Evolutionary conservation across 2,888 invertebrate genomes (phyloP), one percentile per base, ranked within the genome.

Genomic region (Chloromyia formosa): DNA sequence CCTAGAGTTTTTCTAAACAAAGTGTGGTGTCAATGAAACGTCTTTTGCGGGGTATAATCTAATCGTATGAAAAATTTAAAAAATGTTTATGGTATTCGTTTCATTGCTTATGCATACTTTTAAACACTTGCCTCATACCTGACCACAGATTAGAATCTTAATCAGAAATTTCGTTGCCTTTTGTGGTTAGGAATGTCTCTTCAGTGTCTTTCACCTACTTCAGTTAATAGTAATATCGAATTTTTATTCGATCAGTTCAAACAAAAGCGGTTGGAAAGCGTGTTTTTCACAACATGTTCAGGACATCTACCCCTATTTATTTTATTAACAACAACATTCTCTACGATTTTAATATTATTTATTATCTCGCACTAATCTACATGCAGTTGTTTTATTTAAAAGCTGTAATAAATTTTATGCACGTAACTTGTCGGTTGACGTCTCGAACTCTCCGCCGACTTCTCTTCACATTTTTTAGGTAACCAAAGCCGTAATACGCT

Each of bases 1-100:
- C 56, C 10, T 18, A 56, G 10, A 56, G 56, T 16, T 56, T 56
- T 16, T 56, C 56, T 10, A 56, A 56, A 56, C 56, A 56, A 16
- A 4, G 10, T 20, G 10, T 18, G 56, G 16, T 18, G 56, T 56
- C 56, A 56, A 56, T 22, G 56, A 56, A 56, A 56, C 56, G 56
- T 18, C 5, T n/a, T 5, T 0, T 42, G 5, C 42, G 42, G 49
- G 14, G 10, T 49, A 35, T 35, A 35, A 35, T 7, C 3, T 4
- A 35, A 35, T 35, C 3, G 7, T 7, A 35, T 35, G 2, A 35
- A 35, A 7, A 35, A 35, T 35, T 35, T 7, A 7, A 35, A 35
- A 35, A 35, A 35, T 35, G 27, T 35, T 35, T 35, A 35, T 35
- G 27, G 27, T 35, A 4, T 35, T 35, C 27, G 2, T 2, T 35